Percentiles rank a stretch among this genome's conserved stretches.
These are phyloP conservation scores for Heliornis fulica DNA, from an alignment of 2,113 vertebrate genomes.

Conservation along the genomic window DNA sequence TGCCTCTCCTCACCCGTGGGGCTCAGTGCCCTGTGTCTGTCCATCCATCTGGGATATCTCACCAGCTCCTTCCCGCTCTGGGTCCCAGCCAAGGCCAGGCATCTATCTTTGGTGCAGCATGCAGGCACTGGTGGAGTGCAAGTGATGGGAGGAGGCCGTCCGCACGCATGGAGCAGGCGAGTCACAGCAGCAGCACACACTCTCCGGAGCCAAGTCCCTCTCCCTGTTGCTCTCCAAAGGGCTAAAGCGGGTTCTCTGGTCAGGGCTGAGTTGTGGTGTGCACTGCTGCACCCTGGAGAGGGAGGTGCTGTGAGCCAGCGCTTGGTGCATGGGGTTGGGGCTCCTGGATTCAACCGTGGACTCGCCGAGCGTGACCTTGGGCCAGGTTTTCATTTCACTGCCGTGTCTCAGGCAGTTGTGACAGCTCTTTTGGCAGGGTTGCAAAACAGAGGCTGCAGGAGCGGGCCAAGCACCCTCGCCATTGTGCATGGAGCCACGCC, in stretches of 20 bases:
- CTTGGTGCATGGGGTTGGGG: rapidly evolving
- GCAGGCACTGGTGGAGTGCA: background rate
- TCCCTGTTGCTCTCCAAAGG: background rate
- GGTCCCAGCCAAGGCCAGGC: background rate
- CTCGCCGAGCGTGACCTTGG: rapidly evolving
- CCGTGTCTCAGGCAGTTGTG: background rate
- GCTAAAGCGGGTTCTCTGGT: rapidly evolving
- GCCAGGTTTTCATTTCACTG: background rate
- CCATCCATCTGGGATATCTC: conserved; percentile 22
- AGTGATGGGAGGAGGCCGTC: background rate
- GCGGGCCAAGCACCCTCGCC: background rate
- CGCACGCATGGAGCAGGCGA: background rate
- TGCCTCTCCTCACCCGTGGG: background rate
- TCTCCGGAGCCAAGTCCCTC: background rate
- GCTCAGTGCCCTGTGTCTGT: background rate
- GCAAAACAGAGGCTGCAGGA: background rate
- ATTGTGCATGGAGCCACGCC: background rate
- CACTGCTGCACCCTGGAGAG: rapidly evolving
- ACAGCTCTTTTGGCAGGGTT: background rate
- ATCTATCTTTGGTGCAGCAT: background rate
- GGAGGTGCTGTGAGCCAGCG: rapidly evolving
- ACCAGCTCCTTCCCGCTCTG: background rate
- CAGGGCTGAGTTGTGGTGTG: rapidly evolving
- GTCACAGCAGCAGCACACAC: background rate
- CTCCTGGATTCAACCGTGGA: background rate